Conservation (phyloP, 30 jellyfish, hydroid and myxozoan genomes). For the Turritopsis dohrnii region DNA sequence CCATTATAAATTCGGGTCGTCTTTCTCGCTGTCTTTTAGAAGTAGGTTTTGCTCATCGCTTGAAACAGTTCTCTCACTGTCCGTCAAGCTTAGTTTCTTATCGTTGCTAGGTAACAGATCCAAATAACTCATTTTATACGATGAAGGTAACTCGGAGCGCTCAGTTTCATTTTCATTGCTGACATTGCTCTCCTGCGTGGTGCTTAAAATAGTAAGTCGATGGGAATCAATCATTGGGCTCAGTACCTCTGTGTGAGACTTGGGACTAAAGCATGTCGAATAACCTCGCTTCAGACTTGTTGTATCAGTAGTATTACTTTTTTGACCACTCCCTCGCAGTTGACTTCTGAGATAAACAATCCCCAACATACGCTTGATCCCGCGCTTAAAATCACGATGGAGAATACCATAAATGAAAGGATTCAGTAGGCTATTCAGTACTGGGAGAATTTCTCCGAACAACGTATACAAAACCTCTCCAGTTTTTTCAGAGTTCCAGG, state of each 20-base stretch:
- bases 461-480: background rate
- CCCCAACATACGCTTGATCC: slow-evolving; percentile 30
- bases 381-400: slow-evolving; percentile 31
- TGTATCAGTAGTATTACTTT: background rate
- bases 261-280: background rate
- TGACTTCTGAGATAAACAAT: background rate
- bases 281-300: background rate
- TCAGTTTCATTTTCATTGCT: background rate
- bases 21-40: background rate
- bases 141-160: background rate
- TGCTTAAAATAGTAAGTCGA: background rate
- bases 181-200: slow-evolving; percentile 9
- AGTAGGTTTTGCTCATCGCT: background rate
- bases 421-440: slow-evolving; percentile 21
- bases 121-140: background rate
- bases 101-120: background rate
- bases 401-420: slow-evolving; percentile 31
- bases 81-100: background rate
- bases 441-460: slow-evolving; percentile 33
- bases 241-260: background rate
- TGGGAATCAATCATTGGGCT: background rate
- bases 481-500: no score
- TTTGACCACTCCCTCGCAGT: background rate
- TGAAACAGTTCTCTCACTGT: slow-evolving; percentile 13
- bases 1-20: background rate